Base-by-base conservation (phyloP, 1,140 invertebrate species). In the Drosophila sturtevanti region DNA sequence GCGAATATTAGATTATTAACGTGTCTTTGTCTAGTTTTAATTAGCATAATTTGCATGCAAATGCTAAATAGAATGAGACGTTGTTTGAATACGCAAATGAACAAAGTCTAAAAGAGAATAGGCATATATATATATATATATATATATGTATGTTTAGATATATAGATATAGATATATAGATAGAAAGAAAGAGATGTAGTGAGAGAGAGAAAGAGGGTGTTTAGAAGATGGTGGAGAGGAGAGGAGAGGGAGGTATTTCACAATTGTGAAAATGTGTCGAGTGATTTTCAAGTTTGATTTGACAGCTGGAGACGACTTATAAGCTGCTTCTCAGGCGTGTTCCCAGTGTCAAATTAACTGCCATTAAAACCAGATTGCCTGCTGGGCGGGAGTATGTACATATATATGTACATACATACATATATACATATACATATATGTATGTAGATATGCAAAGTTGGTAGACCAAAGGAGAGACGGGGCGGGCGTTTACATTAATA, bases 41-140 rank as follows among this genome's bases (percentile, higher is more conserved):
- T 86, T 86, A 87, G 71, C 81, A 86, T 86, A 86, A 87, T 86
- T 86, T 82, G 75, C 81, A 76, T 78, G 79, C 79, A 82, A 86
- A 87, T 87, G 81, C 65, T 86, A 86, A 86, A 82, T 68, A 86
- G 82, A 86, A 76, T 71, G 69, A 59, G 56, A 73, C 58, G 61
- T 48, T 11, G 18, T 48, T 9, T 21, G 41, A 48, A 48, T 48
- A 48, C 16, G 9, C 16, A 10, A 48, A 21, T 16, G 16, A 21
- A 3, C 41, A 11, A 10, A 48, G 41, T 16, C 9, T 1, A 7
- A 48, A 11, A 44, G 7, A 44, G 38, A 31, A 31, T 24, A 2
- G 24, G 4, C 7, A 6, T 31, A 6, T 4, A 31, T 6, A 31
- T 6, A 31, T 1, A 24, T 4, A 24, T 2, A 24, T 4, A 24